Percentiles rank a stretch among this genome's conserved stretches.
These are phyloP conservation scores for Himalopsyche anomala DNA, from an alignment of 2,888 invertebrate genomes.

Conservation along the genomic window DNA sequence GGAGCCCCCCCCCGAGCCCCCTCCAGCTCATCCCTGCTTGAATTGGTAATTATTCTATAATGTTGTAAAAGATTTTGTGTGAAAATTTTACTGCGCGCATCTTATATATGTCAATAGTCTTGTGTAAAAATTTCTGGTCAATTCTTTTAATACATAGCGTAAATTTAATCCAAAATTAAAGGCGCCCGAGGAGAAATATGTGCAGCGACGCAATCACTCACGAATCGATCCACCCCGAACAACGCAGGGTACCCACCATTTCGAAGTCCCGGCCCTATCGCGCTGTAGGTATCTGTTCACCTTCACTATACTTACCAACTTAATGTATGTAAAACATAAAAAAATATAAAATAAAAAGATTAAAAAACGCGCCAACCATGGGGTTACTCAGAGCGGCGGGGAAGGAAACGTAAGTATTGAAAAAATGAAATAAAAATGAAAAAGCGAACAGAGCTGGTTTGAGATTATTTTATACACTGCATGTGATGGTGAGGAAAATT, in stretches of 20 bases:
- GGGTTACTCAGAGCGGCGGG: not conserved
- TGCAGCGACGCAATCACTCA: not conserved
- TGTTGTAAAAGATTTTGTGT: too few species aligned
- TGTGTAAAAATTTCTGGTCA: not conserved
- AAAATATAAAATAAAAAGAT: not conserved
- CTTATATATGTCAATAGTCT: too few species aligned
- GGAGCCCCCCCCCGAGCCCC: too few species aligned
- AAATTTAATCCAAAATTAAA: not conserved
- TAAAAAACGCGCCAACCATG: not conserved
- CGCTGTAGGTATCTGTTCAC: not conserved
- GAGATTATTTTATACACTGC: not conserved
- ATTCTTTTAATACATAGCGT: not conserved
- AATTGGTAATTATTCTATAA: too few species aligned
- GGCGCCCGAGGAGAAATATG: not conserved
- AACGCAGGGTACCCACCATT: not conserved
- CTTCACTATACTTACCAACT: not conserved
- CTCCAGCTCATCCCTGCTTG: too few species aligned
- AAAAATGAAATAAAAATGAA: slow-evolving; percentile 7
- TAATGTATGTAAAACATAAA: not conserved
- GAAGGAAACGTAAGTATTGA: not conserved
- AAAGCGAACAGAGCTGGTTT: not conserved
- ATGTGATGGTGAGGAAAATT: not conserved
- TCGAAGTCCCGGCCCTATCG: slow-evolving; percentile 1
- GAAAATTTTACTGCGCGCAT: too few species aligned
- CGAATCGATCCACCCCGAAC: slow-evolving; percentile 15